These are phyloP conservation scores for Anguilla pacifica DNA, from an alignment of 2,797 vertebrate genomes.

Conservation along the genomic window DNA sequence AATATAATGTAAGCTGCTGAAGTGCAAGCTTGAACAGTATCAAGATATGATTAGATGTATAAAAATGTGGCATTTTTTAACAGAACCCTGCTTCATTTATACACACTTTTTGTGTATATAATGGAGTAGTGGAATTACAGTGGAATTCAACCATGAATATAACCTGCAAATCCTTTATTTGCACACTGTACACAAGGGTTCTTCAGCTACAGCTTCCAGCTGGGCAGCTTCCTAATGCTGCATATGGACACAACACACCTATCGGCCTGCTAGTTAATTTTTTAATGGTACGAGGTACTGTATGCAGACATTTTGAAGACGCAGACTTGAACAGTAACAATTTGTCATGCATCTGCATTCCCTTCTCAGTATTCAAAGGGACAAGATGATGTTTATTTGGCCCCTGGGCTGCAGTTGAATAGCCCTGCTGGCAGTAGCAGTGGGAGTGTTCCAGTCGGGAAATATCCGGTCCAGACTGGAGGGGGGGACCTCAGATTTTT, in stretches of 20 bases:
- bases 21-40: background rate
- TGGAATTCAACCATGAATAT: too few relatives aligned
- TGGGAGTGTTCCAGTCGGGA: too few relatives aligned
- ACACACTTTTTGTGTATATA: background rate
- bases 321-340: background rate
- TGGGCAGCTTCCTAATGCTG: too few relatives aligned
- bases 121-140: too few relatives aligned
- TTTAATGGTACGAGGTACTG: background rate
- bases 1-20: background rate
- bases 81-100: background rate
- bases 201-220: too few relatives aligned
- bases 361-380: background rate
- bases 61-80: background rate
- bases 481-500: too few relatives aligned
- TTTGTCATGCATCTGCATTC: background rate
- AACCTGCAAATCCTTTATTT: too few relatives aligned
- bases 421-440: background rate
- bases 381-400: background rate
- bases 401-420: background rate
- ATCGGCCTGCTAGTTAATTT: background rate
- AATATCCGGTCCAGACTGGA: too few relatives aligned
- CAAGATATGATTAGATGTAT: background rate
- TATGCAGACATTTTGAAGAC: background rate
- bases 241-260: too few relatives aligned
- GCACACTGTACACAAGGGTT: too few relatives aligned